Base-by-base conservation (phyloP, 2,113 vertebrate species). In the Daphoenositta chrysoptera region DNA sequence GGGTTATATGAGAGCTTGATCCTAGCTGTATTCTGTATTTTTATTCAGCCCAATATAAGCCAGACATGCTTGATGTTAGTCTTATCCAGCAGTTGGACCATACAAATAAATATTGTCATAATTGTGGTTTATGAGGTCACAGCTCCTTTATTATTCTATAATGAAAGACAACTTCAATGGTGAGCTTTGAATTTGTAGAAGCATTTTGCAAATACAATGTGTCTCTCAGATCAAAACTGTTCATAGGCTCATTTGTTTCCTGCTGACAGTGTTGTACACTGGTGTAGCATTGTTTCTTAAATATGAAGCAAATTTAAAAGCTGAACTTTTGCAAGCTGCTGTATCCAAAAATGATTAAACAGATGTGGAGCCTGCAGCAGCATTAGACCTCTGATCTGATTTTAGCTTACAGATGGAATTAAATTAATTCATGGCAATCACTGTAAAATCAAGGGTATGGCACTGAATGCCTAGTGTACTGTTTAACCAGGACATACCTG, bases 401-500 rank as follows among this genome's bases (percentile, higher is more conserved):
- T 97, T 97, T 96, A 97, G 96, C 95, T 98, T 98, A 97, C 95
- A 97, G 96, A 96, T 96, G 93, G 95, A 98, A 97, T 97, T 97
- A 95, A 97, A 96, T 97, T 94, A 97, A 96, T 97, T 97, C 87
- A 80, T 91, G 89, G 87, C 95, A 92, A 92, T 97, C 94, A 81
- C 94, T 95, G 80, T 97, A 97, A 98, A 97, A 94, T 97, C 94
- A 96, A 96, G 94, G 90, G 81, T 96, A 87, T 96, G 95, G 94
- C 87, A 86, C 54, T 83, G 92, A 96, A 96, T 95, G 86, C 89
- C 89, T 84, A 88, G 93, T 82, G 69, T 40, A 48, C 88, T 81
- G n/a, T 89, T 97, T 96, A 92, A 95, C 96, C 90, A 87, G 87
- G 92, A 85, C 63, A 68, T 91, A 95, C 96, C 95, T 97, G 87